Base-by-base conservation (phyloP, 2,888 invertebrate species). In the Drosophila algonquin region DNA sequence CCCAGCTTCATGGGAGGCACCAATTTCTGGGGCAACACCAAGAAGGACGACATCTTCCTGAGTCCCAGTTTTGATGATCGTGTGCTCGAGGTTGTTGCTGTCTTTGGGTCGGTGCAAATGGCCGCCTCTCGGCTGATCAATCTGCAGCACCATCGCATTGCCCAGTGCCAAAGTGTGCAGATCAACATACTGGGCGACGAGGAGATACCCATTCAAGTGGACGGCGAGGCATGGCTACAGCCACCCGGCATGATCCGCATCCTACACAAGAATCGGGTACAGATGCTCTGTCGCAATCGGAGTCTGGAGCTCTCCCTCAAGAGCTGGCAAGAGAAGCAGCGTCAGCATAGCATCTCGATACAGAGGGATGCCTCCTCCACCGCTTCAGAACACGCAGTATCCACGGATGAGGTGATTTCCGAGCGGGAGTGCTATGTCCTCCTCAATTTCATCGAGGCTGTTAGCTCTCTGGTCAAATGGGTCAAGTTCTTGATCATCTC, bases 1-100 rank as follows among this genome's bases (percentile, higher is more conserved):
- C 97, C 97, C 70, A 98, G 98, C 87, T 99, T 99, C 92, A 98
- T 98, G 96, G 99, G 99, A 6, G 99, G 99, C 52, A 98, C 98
- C 35, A 99, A 99, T 93, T 99, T 99, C 92, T 99, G 99, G 99
- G 99, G 99, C 57, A 97, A 97, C 6, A 96, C 95, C 3, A 96
- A 98, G 90, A 97, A 96, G 82, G 98, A 97, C 81, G 98, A 98
- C 89, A 94, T 97, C 57, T 99, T 99, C 90, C 93, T 98, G 16
- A 96, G 98, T 0, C 98, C 98, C 3, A 97, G 97, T 14, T 98
- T 99, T 90, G 99, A 99, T 92, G 99, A 99, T 92, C 95, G 97
- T 64, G 96, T 99, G 71, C 93, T 99, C 54, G 99, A 99, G 94
- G 99, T 99, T 10, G 98, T 99, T 14, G 99, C 99, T 8, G 98